Evolutionary conservation across 2,888 invertebrate species (phyloP), one percentile per base, ranked within the genome.

Genomic region (Noctua janthe): DNA sequence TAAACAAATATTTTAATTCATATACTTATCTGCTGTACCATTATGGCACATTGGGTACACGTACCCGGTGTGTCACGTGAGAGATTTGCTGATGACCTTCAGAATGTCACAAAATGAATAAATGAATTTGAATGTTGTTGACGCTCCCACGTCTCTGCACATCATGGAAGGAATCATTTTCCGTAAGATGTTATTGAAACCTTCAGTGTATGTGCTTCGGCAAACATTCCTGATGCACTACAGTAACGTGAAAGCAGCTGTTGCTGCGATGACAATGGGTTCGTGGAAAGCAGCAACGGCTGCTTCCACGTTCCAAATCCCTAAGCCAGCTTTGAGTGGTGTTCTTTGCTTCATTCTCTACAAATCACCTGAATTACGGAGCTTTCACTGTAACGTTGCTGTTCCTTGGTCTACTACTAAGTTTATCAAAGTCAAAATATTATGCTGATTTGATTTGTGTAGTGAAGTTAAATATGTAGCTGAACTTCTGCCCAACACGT

Each of bases 401-500:
- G 64, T 2, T 66, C 4, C 15, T 15, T 62, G 29, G 29, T 1
- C 6, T 17, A 29, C 64, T 29, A 17, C 64, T 4, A 66, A 20
- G 20, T 66, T 66, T 66, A 66, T 66, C 39, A 66, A 66, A 66
- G 39, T 35, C 29, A 62, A 62, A 62, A 62, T 66, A 64, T 35
- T 64, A 66, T 39, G 20, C 35, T 39, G 20, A 20, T 66, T 66
- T 66, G 20, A 39, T 66, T 39, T 66, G 39, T 66, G 1, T 39
- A 66, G 10, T 20, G 2, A 23, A 59, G 17, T 20, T 47, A 47
- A 51, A 29, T 13, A 47, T 4, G 6, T 35, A 20, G 15, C 73
- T 23, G 47, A 13, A 74, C 74, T 86, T 86, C 83, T 86, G 82
- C 1, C 3, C 7, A 76, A 51, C 2, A 17, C 10, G 3, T 54